Evolutionary conservation across 2,888 invertebrate species (phyloP), one percentile per base, ranked within the genome.

Genomic region (Adineta ricciae): DNA sequence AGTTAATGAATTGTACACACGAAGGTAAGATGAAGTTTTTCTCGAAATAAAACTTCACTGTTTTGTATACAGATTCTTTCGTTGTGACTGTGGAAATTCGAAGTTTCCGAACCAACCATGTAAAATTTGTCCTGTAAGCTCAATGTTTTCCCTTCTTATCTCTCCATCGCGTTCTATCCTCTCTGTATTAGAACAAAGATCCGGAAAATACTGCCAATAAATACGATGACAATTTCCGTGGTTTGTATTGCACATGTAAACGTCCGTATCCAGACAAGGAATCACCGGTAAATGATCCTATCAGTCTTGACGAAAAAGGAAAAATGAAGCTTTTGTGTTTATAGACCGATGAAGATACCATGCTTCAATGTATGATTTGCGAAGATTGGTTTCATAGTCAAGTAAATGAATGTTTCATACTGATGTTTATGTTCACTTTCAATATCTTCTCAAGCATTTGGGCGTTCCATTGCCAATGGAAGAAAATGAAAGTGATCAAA

Each of bases 301-400:
- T 46, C n/a, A n/a, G n/a, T 46, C 11, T 11, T 46, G 46, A 8
- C 5, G 46, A n/a, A n/a, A n/a, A n/a, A n/a, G n/a, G n/a, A n/a
- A n/a, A n/a, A n/a, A 56, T 38, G 21, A 38, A 83, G 41, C 8
- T 49, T 84, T 46, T 84, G 46, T 83, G 56, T 49, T 86, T 78
- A 27, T 86, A 90, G 89, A 52, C 36, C 9, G 87, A 92, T 56
- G 94, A 94, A 84, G 96, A 96, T 91, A 94, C 95, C 88, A 98
- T 98, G 97, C 93, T 97, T 83, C 98, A 99, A 89, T 99, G 99
- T 89, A 92, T 95, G 82, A 92, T 97, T 84, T 99, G 99, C 90
- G 99, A 99, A 90, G 98, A 99, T 90, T 99, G 99, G 99, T 95
- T 94, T 88, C 99, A 99, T 52, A 41, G 41, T 78, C 41, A 41